Evolutionary conservation across 2,113 vertebrate species (phyloP).

Genomic region (Triplophysa dalaica): DNA sequence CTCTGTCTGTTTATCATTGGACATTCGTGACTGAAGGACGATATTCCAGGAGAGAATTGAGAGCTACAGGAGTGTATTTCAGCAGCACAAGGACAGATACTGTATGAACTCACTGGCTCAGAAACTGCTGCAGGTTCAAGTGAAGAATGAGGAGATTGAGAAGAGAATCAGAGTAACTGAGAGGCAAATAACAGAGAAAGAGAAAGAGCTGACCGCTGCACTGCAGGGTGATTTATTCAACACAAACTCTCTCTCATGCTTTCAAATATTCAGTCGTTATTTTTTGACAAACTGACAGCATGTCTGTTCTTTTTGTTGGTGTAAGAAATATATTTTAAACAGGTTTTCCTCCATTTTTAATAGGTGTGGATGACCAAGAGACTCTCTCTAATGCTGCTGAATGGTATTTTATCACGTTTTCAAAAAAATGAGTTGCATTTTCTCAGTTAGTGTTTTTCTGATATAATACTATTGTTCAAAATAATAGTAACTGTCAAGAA

Average conservation of each 20-base stretch:
- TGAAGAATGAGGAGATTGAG: constrained; percentile 67
- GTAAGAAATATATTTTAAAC: background rate
- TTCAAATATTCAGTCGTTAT: too few species aligned
- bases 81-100: constrained; percentile 68
- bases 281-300: background rate
- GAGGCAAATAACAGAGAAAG: constrained; percentile 62
- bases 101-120: constrained; percentile 63
- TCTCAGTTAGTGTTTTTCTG: background rate
- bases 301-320: background rate
- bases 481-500: background rate
- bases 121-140: constrained; percentile 64
- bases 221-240: constrained; percentile 58
- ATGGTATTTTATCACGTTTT: constrained; percentile 33
- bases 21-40: constrained; percentile 59
- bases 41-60: constrained; percentile 68
- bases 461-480: background rate
- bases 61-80: constrained; percentile 63
- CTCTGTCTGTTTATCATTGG: background rate
- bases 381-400: background rate
- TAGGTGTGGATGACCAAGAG: constrained; percentile 4
- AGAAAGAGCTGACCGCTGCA: constrained; percentile 60
- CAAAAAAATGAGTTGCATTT: background rate
- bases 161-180: constrained; percentile 62
- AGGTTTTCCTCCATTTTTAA: background rate
- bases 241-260: background rate